Evolutionary conservation across 2,113 vertebrate species (phyloP).

Genomic region (Fulmarus glacialis): DNA sequence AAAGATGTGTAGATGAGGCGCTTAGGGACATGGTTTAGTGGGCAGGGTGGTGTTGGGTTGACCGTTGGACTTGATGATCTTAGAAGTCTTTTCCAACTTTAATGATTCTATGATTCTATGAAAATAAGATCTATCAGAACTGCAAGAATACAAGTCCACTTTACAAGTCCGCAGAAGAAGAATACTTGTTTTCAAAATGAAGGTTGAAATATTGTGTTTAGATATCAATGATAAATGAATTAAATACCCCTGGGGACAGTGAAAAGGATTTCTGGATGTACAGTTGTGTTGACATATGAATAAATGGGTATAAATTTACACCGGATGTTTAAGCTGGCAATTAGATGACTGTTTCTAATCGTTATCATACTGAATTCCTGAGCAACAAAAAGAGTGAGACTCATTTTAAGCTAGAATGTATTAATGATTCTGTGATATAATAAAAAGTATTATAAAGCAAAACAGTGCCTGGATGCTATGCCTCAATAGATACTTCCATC

Average conservation of each 20-base stretch:
- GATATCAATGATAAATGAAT: background rate
- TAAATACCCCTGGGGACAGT: background rate
- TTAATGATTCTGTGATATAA: background rate
- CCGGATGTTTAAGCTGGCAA: background rate
- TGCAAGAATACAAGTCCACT: background rate
- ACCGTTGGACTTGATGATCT: too few relatives aligned
- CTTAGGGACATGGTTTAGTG: too few relatives aligned
- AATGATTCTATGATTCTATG: too few relatives aligned
- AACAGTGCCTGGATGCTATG: background rate
- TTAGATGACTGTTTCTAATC: background rate
- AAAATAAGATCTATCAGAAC: background rate
- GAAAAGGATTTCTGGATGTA: background rate
- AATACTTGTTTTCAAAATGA: background rate
- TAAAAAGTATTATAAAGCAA: background rate
- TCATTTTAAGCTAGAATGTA: background rate
- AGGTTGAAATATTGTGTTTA: background rate
- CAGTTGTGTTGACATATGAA: background rate
- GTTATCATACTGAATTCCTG: background rate
- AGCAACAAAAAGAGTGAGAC: background rate
- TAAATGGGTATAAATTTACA: background rate
- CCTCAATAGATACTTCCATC: background rate
- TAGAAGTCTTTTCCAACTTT: too few relatives aligned
- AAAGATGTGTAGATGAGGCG: too few relatives aligned
- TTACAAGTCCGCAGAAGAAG: background rate
- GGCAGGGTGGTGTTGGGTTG: too few relatives aligned